phyloP scores from a whole-genome alignment of 2,797 vertebrate genomes.

The Zalophus californianus region DNA sequence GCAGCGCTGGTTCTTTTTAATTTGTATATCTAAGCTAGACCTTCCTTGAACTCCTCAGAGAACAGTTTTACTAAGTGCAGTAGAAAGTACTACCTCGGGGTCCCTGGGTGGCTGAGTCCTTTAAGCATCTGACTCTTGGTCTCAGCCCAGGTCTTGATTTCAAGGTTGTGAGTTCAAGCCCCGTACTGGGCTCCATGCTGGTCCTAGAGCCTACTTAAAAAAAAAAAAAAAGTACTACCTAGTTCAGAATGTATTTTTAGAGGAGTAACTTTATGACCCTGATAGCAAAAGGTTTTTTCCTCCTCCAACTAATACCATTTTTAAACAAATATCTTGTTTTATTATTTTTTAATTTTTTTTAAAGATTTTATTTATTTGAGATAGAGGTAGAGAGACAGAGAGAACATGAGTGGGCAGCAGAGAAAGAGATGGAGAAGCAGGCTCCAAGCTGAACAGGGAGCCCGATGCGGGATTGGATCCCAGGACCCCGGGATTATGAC shows the following conservation, averaged over 20 bases:
- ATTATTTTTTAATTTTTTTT: background rate
- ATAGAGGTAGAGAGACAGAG: background rate
- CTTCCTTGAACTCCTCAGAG: background rate
- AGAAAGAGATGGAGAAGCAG: background rate
- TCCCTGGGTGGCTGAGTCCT: background rate
- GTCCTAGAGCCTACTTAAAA: background rate
- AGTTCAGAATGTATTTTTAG: background rate
- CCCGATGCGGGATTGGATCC: background rate
- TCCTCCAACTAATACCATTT: background rate
- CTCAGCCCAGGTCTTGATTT: background rate
- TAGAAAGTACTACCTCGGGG: background rate
- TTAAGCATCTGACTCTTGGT: background rate
- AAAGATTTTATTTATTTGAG: background rate
- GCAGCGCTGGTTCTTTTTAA: background rate
- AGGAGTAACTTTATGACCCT: background rate
- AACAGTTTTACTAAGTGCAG: background rate
- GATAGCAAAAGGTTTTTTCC: background rate
- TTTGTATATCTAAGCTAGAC: background rate
- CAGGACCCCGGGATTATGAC: background rate
- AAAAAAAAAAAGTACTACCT: background rate
- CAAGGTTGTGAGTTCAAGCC: background rate
- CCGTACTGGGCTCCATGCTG: background rate
- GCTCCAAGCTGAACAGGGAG: background rate
- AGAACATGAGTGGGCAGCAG: background rate
- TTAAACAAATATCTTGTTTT: slow-evolving; percentile 41